phyloP scores from a whole-genome alignment of 2,797 vertebrate species.

The Girardinus metallicus region DNA sequence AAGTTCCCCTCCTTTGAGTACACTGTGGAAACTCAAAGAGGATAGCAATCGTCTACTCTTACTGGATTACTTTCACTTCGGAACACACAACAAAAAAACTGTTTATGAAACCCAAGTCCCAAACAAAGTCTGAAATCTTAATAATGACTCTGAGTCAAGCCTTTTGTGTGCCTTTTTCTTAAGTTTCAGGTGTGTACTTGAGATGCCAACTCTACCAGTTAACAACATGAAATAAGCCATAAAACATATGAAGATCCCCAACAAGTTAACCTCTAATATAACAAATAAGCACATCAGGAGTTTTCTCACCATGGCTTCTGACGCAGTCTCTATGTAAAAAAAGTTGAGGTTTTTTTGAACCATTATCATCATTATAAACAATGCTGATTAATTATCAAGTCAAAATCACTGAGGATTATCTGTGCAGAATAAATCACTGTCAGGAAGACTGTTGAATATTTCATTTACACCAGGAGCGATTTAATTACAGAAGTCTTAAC shows the following conservation, averaged over 20 bases:
- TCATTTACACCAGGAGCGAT: conserved; percentile 82
- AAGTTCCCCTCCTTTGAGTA: neutral
- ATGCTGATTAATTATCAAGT: conserved; percentile 88
- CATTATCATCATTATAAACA: conserved; percentile 83
- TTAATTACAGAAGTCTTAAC: conserved; percentile 81
- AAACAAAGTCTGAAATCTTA: neutral
- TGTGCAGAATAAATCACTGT: conserved; percentile 87
- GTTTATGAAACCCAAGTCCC: neutral
- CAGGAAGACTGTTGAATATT: conserved; percentile 83
- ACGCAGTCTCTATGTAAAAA: conserved; percentile 79
- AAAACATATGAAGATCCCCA: neutral
- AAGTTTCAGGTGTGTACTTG: neutral
- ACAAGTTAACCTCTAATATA: neutral
- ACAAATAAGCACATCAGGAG: conserved; percentile 58
- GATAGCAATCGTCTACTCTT: neutral
- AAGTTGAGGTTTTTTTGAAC: conserved; percentile 38
- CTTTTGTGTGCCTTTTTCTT: neutral
- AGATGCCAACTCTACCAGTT: neutral
- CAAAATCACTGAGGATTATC: conserved; percentile 85
- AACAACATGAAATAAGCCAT: neutral
- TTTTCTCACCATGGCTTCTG: conserved; percentile 75
- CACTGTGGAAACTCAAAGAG: neutral
- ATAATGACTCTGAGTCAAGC: neutral
- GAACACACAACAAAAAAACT: neutral
- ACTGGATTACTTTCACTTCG: neutral